Conservation (phyloP, 2,888 invertebrate species). For the Synanthedon tipuliformis region DNA sequence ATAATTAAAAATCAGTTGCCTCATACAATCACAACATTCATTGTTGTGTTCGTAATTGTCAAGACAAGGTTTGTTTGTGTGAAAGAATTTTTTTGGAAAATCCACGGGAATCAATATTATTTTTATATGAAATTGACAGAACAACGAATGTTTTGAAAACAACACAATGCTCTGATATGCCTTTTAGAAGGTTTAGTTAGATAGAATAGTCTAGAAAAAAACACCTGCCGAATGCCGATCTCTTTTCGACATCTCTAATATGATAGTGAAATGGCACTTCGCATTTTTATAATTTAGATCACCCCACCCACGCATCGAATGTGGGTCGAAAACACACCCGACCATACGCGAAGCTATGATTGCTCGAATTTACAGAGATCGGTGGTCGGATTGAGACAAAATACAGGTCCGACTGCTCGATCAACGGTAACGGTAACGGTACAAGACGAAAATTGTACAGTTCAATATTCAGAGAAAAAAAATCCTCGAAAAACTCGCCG, state of each 20-base stretch:
- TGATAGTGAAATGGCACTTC: not conserved
- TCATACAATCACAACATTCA: no score
- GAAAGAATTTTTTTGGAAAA: no score
- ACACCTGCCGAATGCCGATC: no score
- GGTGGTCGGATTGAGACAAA: conserved; percentile 29
- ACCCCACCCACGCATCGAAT: conserved; percentile 25
- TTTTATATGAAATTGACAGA: no score
- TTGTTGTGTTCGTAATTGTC: no score
- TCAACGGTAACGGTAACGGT: conserved; percentile 66
- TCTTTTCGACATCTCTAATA: not conserved
- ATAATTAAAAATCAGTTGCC: no score
- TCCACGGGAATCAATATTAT: no score
- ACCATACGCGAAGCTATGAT: conserved; percentile 1
- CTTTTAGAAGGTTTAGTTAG: no score
- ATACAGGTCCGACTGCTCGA: conserved; percentile 62
- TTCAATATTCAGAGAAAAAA: conserved; percentile 10
- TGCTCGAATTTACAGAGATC: conserved; percentile 4
- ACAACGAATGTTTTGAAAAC: no score
- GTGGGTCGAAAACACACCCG: conserved; percentile 23
- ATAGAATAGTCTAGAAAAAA: no score
- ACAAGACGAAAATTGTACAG: conserved; percentile 52
- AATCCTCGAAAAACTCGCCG: not conserved
- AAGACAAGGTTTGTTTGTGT: no score
- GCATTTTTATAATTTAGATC: conserved; percentile 10
- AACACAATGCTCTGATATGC: no score